Evolutionary conservation across 2,113 vertebrate species (phyloP).

Genomic region (Aegithalos caudatus): DNA sequence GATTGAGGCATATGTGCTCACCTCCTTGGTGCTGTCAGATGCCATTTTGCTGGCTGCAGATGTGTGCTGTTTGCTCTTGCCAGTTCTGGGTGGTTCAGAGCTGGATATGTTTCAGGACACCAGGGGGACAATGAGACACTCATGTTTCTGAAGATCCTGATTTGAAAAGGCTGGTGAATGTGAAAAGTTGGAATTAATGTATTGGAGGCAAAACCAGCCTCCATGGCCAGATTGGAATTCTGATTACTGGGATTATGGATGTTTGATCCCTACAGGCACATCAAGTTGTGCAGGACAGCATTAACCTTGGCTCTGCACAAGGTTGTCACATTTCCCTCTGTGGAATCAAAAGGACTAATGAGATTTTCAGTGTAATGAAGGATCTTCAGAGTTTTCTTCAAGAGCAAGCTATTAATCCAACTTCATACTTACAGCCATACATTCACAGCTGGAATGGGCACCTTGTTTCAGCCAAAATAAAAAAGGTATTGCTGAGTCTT

Average conservation of each 20-base stretch:
- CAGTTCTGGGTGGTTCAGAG: not conserved
- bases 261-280: not conserved
- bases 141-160: not conserved
- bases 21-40: not conserved
- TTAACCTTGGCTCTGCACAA: not conserved
- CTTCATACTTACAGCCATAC: not conserved
- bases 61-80: not conserved
- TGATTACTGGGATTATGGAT: not conserved
- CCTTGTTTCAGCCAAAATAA: not conserved
- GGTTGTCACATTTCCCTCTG: not conserved
- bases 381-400: not conserved
- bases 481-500: not conserved
- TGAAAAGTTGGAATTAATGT: not conserved
- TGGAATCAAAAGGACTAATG: not conserved
- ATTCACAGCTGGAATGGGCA: not conserved
- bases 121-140: not conserved
- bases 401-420: not conserved
- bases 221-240: not conserved
- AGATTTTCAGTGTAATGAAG: not conserved
- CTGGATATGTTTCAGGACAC: not conserved
- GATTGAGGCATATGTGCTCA: slow-evolving; percentile 19
- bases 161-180: not conserved
- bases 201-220: not conserved
- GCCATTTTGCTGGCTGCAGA: not conserved
- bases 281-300: not conserved